Conservation (phyloP, 1,140 invertebrate species). For the Brachionus rubens region DNA sequence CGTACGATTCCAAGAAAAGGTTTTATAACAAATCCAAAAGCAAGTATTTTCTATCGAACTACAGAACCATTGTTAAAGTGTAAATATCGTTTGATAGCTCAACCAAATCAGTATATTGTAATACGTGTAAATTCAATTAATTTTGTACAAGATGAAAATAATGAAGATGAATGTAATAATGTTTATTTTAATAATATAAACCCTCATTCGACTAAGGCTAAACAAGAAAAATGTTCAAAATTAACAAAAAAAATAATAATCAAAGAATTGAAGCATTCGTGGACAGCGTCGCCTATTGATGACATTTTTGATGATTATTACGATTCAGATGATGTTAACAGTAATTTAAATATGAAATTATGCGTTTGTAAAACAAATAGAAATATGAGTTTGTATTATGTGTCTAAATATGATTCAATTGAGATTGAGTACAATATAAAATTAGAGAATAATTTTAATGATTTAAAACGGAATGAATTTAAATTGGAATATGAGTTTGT, state of each 20-base stretch:
- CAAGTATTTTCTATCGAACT: conserved; percentile 41
- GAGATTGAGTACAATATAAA: conserved; percentile 22
- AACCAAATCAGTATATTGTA: conserved; percentile 10
- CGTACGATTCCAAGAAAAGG: neutral
- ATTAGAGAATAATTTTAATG: neutral
- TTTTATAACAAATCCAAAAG: conserved; percentile 15
- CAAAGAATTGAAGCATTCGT: neutral
- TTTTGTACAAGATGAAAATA: neutral
- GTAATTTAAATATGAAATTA: neutral
- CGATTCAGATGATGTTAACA: conserved; percentile 5
- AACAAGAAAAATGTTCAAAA: neutral
- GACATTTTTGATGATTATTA: neutral
- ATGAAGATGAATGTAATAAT: conserved; percentile 5
- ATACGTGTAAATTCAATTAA: neutral
- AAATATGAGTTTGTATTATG: conserved; percentile 26
- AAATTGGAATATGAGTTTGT: conserved; percentile 24
- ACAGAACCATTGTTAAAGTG: conserved; percentile 13
- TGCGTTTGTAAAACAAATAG: conserved; percentile 16
- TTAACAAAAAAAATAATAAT: conserved; percentile 28
- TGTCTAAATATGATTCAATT: conserved; percentile 38
- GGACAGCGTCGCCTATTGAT: neutral
- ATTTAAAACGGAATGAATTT: conserved; percentile 26
- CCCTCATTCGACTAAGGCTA: neutral
- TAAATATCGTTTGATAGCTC: neutral
- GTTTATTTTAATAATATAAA: conserved; percentile 33